Percentiles rank a stretch among this genome's conserved stretches.
These are phyloP conservation scores for Astreopora myriophthalma DNA, from an alignment of 64 coral and sea anemone species.

Conservation along the genomic window DNA sequence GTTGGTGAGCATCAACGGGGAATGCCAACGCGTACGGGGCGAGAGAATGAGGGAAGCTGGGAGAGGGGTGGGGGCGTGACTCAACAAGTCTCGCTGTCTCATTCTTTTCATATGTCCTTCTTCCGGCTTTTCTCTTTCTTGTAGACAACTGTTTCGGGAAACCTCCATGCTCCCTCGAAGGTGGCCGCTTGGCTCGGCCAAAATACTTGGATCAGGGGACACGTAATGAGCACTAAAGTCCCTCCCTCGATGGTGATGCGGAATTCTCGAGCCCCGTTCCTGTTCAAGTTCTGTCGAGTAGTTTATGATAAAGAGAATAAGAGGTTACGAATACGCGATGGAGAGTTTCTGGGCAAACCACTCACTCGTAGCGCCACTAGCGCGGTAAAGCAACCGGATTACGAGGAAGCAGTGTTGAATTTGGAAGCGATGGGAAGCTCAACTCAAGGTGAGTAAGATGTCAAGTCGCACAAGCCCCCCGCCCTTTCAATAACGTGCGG, in stretches of 20 bases:
- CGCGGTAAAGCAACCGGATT: neutral
- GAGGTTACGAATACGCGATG: neutral
- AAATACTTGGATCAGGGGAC: neutral
- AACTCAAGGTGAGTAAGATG: neutral
- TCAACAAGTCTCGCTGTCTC: too few species aligned
- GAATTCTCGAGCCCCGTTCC: constrained; percentile 18
- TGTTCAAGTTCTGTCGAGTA: constrained; percentile 26
- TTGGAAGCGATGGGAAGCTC: neutral
- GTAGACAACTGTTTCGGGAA: neutral
- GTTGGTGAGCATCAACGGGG: too few species aligned
- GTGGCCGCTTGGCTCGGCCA: neutral
- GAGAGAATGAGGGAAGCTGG: too few species aligned
- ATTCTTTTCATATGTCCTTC: neutral
- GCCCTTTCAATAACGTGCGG: neutral
- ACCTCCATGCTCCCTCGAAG: neutral
- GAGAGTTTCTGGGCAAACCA: constrained; percentile 8
- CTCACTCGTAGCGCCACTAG: neutral
- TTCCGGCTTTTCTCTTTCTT: neutral
- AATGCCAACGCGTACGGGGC: too few species aligned
- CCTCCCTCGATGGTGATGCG: neutral
- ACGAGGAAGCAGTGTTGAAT: constrained; percentile 5
- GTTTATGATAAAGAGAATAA: neutral
- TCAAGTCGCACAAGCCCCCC: neutral
- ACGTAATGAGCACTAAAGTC: neutral
- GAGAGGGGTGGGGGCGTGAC: too few species aligned